Evolutionary conservation across 2,113 vertebrate species (phyloP).

Genomic region (Carettochelys insculpta): DNA sequence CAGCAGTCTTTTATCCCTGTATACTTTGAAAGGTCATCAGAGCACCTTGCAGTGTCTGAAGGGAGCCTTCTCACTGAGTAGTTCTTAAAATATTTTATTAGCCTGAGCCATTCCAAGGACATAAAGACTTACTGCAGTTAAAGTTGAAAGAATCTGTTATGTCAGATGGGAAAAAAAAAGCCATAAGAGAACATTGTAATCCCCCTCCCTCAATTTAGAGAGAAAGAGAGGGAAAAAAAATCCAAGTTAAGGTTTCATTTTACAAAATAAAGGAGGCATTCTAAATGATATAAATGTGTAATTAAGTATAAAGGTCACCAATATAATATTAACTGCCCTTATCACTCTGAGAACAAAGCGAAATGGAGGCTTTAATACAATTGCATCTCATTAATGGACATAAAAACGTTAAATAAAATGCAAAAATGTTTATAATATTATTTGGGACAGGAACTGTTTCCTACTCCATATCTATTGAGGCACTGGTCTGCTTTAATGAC

Average conservation of each 20-base stretch:
- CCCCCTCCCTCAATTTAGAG: not conserved
- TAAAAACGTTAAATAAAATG: not conserved
- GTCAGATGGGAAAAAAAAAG: not conserved
- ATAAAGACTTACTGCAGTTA: not conserved
- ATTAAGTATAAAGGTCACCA: constrained; percentile 16
- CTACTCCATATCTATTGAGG: not conserved
- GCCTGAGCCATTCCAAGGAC: not conserved
- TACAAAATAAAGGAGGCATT: constrained; percentile 15
- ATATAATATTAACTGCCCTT: constrained; percentile 30
- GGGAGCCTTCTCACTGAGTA: not conserved
- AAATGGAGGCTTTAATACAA: not conserved
- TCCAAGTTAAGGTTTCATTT: not conserved
- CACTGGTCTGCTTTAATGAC: not conserved
- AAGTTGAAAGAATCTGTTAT: constrained; percentile 9
- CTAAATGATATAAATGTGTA: constrained; percentile 35
- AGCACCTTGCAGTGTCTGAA: not conserved
- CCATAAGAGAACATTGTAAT: constrained; percentile 1
- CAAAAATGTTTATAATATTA: not conserved
- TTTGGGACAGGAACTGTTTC: not conserved
- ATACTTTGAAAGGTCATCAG: not conserved
- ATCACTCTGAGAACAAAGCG: not conserved
- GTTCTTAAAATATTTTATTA: not conserved
- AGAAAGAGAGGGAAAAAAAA: not conserved
- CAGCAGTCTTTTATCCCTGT: not conserved
- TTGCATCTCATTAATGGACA: not conserved